Base-by-base conservation (phyloP, 1,140 invertebrate species). In the Orchesella cincta region DNA sequence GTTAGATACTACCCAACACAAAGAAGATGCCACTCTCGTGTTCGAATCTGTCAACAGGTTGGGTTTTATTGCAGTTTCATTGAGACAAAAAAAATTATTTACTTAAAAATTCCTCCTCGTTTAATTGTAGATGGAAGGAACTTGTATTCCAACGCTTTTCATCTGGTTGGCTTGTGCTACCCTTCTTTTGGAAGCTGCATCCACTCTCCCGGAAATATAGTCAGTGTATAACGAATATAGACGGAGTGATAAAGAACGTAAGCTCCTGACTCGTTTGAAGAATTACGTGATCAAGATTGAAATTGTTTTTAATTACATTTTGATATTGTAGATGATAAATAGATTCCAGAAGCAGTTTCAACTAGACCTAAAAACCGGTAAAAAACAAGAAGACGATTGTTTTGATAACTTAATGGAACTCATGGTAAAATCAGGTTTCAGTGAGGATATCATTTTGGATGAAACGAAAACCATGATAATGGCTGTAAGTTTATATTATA, bases 401-500 rank as follows among this genome's bases (percentile, higher is more conserved):
- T 5, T 16, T 18, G 8, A 23, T 18, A 57, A 23, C 23, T 18
- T 57, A 23, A 57, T 57, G 3, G 54, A 57, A n/a, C 12, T 18
- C 12, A 57, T 57, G 54, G 5, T 23, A 16, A 23, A 12, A 5
- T 16, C 54, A 5, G 23, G 26, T n/a, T 18, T 57, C 12, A 57
- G 12, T 14, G 14, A 12, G n/a, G 54, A 57, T 12, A 23, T 18
- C 3, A 57, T 57, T 57, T 23, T 57, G n/a, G 54, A 18, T 26
- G 54, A 57, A 23, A 23, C 54, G n/a, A 57, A 57, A 18, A 57
- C 54, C 14, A 23, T 57, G 12, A 57, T 57, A n/a, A 23, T 23
- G 26, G 54, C 54, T 57, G 54, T 57, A 57, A 57, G 54, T 57
- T n/a, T 57, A n/a, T n/a, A n/a, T n/a, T n/a, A n/a, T n/a, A n/a